phyloP scores from a whole-genome alignment of 2,113 vertebrate genomes.

The Nesogale talazaci region DNA sequence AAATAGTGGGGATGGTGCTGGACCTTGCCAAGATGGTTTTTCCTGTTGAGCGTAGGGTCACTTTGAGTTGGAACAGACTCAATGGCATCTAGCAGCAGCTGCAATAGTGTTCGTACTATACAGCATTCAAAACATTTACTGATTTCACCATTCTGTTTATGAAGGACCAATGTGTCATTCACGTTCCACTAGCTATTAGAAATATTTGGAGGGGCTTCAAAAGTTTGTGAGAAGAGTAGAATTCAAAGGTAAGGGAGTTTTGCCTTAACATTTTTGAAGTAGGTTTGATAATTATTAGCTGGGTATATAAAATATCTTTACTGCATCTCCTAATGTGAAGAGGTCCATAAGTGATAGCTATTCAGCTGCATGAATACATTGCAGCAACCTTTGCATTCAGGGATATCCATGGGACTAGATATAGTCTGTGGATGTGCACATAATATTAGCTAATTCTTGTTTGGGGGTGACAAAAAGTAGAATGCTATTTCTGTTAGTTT shows the following conservation, averaged over 20 bases:
- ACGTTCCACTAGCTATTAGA: not conserved
- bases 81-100: no score
- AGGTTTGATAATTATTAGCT: not conserved
- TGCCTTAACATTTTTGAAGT: no score
- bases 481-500: not conserved
- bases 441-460: not conserved
- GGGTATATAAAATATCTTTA: not conserved
- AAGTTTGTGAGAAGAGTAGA: no score
- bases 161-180: not conserved
- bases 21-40: no score
- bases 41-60: no score
- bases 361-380: rapidly evolving
- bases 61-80: no score
- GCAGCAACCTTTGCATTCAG: not conserved
- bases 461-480: not conserved
- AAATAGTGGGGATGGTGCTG: no score
- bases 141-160: not conserved
- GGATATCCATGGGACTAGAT: no score
- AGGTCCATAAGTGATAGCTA: no score
- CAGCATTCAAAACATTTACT: not conserved
- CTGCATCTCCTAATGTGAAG: not conserved
- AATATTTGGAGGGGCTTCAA: not conserved
- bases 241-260: no score
- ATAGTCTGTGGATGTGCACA: not conserved
- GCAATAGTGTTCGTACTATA: conserved; percentile 14